Percentiles rank a stretch among this genome's conserved stretches.
Evolutionary conservation across 2,113 vertebrate genomes (phyloP).

Genomic region (Blennius ocellaris): DNA sequence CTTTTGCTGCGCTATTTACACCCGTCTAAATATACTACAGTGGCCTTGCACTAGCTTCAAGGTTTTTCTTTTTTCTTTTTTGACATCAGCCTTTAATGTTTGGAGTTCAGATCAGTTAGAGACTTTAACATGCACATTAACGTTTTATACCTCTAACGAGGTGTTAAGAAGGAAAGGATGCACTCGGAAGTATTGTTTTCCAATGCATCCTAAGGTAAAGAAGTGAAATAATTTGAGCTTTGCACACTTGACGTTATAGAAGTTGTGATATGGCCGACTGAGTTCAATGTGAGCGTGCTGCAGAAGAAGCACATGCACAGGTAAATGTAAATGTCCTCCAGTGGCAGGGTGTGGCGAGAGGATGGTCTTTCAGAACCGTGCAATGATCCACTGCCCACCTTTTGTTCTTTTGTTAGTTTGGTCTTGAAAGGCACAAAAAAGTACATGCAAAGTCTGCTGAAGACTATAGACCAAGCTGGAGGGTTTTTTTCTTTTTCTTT

Average conservation of each 20-base stretch:
- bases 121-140: not conserved
- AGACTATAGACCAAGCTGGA: slow-evolving; percentile 8
- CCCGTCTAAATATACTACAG: slow-evolving; percentile 74
- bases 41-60: not conserved
- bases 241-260: not conserved
- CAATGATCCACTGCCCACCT: slow-evolving; percentile 39
- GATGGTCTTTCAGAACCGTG: slow-evolving; percentile 47
- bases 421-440: slow-evolving; percentile 44
- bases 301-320: slow-evolving; percentile 22
- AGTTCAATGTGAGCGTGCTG: not conserved
- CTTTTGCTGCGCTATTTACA: slow-evolving; percentile 73
- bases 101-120: slow-evolving; percentile 41
- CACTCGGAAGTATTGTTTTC: not conserved
- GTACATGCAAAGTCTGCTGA: slow-evolving; percentile 30
- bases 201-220: not conserved
- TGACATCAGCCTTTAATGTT: slow-evolving; percentile 45
- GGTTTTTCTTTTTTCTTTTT: not conserved
- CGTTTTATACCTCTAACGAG: not conserved
- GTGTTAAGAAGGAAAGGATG: slow-evolving; percentile 6
- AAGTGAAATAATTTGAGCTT: not conserved
- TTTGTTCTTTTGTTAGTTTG: slow-evolving; percentile 65
- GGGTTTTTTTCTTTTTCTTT: slow-evolving; percentile 7
- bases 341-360: slow-evolving; percentile 72
- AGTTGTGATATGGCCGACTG: not conserved
- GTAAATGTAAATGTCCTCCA: slow-evolving; percentile 37